These are phyloP conservation scores for Cryptoleucopteryx plumbea DNA, from an alignment of 2,113 vertebrate species.

Conservation along the genomic window DNA sequence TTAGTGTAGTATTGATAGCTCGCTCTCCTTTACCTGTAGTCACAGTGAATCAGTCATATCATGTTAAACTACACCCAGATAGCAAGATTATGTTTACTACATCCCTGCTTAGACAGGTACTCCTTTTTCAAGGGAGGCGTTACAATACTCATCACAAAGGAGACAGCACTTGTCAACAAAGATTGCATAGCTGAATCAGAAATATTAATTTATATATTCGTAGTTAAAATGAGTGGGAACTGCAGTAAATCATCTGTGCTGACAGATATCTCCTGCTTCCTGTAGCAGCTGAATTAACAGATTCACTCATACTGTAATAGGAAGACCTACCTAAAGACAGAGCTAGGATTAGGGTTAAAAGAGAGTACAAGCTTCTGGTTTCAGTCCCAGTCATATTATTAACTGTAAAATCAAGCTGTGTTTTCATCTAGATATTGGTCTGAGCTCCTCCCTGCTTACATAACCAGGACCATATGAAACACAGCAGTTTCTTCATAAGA, in stretches of 20 bases:
- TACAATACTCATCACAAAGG: not conserved
- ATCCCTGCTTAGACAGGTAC: not conserved
- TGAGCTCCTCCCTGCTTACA: not conserved
- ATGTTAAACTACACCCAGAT: not conserved
- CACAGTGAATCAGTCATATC: not conserved
- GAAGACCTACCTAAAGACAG: not conserved
- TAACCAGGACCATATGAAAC: not conserved
- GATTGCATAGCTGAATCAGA: not conserved
- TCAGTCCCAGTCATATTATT: not conserved
- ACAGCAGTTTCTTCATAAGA: not conserved
- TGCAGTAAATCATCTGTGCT: not conserved
- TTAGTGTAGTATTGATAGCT: not conserved
- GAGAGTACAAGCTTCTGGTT: not conserved
- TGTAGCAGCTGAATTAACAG: not conserved
- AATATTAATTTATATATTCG: not conserved
- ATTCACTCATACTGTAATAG: not conserved
- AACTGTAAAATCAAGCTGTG: slow-evolving; percentile 8
- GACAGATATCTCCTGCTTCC: not conserved
- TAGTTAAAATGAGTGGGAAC: not conserved
- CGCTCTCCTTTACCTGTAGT: not conserved
- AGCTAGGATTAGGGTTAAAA: not conserved
- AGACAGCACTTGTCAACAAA: not conserved
- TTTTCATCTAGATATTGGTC: not conserved
- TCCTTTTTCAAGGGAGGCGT: not conserved
- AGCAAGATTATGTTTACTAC: not conserved